phyloP scores from a whole-genome alignment of 2,113 vertebrate genomes.

The Orthochromis indermauri region DNA sequence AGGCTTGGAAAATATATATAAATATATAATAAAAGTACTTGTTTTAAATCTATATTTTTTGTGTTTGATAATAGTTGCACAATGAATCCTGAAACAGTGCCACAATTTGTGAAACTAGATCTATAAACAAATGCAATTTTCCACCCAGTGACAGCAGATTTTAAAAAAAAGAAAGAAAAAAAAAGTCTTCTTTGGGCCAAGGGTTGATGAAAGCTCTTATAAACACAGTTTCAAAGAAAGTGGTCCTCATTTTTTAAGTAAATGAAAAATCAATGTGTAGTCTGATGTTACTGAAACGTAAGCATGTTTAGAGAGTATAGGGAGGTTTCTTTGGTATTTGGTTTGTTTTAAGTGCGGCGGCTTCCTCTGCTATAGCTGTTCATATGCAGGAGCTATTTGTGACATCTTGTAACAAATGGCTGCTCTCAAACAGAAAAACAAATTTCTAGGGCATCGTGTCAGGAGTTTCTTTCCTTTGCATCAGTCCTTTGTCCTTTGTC shows the following conservation, averaged over 20 bases:
- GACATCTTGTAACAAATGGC: background rate
- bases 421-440: background rate
- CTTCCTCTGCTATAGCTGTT: background rate
- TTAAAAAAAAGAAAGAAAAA: rapidly evolving
- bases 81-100: too few relatives aligned
- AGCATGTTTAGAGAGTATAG: background rate
- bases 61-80: background rate
- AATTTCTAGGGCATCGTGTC: background rate
- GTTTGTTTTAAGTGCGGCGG: background rate
- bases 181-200: background rate
- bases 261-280: background rate
- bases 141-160: background rate
- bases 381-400: background rate
- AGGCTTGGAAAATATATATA: background rate
- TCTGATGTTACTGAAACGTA: background rate
- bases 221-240: background rate
- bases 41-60: background rate
- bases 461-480: constrained; percentile 1
- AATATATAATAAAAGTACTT: background rate
- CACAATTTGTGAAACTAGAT: background rate
- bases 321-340: background rate
- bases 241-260: background rate
- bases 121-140: background rate
- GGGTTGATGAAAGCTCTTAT: background rate
- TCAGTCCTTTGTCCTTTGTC: constrained; percentile 47